phyloP scores from a whole-genome alignment of 2,113 vertebrate genomes.

The Macaca mulatta region DNA sequence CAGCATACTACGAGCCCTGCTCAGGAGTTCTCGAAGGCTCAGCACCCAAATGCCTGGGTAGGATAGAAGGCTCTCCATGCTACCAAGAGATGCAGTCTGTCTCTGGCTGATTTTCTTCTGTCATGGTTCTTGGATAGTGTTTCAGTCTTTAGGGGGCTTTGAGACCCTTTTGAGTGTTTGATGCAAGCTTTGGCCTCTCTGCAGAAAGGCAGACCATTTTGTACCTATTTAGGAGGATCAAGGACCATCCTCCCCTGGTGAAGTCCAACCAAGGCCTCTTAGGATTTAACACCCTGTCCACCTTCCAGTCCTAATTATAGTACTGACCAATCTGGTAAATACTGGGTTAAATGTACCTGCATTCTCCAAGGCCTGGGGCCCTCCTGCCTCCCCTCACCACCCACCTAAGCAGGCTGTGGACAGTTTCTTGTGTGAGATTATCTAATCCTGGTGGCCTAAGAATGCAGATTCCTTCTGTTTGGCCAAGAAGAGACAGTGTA shows the following conservation, averaged over 20 bases:
- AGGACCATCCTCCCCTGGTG: background rate
- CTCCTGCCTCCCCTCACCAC: background rate
- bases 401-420: rapidly evolving
- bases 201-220: background rate
- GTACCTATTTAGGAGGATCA: background rate
- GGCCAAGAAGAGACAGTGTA: background rate
- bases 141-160: background rate
- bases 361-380: background rate
- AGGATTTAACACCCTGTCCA: background rate
- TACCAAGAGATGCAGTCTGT: background rate
- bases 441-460: background rate
- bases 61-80: background rate
- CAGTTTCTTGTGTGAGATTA: background rate
- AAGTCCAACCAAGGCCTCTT: rapidly evolving
- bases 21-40: background rate
- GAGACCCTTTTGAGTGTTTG: background rate
- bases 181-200: background rate
- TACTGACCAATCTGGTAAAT: background rate
- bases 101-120: background rate
- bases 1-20: rapidly evolving
- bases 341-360: background rate
- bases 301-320: rapidly evolving
- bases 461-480: background rate
- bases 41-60: rapidly evolving
- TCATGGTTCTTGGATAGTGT: background rate